Base-by-base conservation (phyloP, 1,140 invertebrate genomes). In the Procambarus virginalis region DNA sequence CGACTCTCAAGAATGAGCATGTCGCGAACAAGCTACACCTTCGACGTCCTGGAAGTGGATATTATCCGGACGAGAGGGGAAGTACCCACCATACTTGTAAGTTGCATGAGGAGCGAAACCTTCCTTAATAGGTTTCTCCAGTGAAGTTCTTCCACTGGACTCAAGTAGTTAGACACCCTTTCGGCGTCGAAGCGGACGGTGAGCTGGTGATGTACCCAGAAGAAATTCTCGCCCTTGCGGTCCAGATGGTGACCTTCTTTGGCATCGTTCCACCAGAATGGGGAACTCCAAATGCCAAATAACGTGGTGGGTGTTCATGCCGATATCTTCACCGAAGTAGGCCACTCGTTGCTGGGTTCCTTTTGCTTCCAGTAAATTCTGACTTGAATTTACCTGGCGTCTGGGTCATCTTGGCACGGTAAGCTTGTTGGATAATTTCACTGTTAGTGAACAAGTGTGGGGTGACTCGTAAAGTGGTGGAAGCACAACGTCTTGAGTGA, bases 311-410 rank as follows among this genome's bases (percentile, higher is more conserved):
- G 73, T 77, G 68, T 89, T 89, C 58, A 86, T 20, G 60, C 86
- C 86, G 60, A 89, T 89, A 34, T 89, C 86, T 49, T 89, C 86
- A 20, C 86, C 86, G 80, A 89, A 89, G 51, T 89, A 89, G 80
- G 80, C 86, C 46, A 88, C 86, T 12, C 86, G 79, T 22, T 89
- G 86, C 68, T 3, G 64, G 46, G 73, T 89, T 89, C 64, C 58
- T 89, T 22, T 82, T 75, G 8, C 48, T 89, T 0, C 86, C 86
- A 5, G 86, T 83, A 58, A 83, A 89, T 2, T 55, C 10, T 1
- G 70, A 76, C 14, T 77, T n/a, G n/a, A 89, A 70, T 48, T 60
- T 83, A 0, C 17, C 46, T 12, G 86, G 68, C 14, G 70, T 83
- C 14, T 89, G 80, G 2, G 60, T 81, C 78, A 80, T 79, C 64